Percentiles rank a stretch among this genome's conserved stretches.
phyloP scores from a whole-genome alignment of 2,113 vertebrate species.

The Tragelaphus imberbis region DNA sequence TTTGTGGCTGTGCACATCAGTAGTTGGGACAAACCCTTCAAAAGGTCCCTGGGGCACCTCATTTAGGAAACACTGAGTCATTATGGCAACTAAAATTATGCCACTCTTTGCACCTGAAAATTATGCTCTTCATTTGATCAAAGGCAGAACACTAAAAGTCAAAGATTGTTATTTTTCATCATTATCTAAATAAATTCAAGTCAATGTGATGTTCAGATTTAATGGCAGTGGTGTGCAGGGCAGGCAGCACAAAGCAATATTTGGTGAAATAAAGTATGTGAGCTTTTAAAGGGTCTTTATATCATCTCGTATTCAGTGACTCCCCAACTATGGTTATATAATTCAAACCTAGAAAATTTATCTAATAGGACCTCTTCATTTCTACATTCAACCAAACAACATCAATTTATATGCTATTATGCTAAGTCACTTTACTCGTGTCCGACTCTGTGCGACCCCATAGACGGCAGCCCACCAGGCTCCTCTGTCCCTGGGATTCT shows the following conservation, averaged over 20 bases:
- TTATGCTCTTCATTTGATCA: background rate
- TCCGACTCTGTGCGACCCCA: no score
- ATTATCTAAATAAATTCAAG: background rate
- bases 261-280: background rate
- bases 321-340: background rate
- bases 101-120: background rate
- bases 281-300: background rate
- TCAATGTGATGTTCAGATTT: background rate
- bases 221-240: background rate
- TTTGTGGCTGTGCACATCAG: accelerated
- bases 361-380: background rate
- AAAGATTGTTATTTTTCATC: background rate
- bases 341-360: background rate
- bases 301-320: background rate
- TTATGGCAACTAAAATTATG: background rate
- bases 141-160: background rate
- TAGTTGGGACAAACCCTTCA: background rate
- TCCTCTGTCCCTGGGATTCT: no score
- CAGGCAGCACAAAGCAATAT: background rate
- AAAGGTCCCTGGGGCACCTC: background rate
- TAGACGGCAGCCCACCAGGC: no score
- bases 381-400: background rate
- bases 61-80: background rate
- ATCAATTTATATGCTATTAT: background rate
- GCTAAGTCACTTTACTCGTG: no score